Base-by-base conservation (phyloP, 2,113 vertebrate species). In the Anthoscopus minutus region DNA sequence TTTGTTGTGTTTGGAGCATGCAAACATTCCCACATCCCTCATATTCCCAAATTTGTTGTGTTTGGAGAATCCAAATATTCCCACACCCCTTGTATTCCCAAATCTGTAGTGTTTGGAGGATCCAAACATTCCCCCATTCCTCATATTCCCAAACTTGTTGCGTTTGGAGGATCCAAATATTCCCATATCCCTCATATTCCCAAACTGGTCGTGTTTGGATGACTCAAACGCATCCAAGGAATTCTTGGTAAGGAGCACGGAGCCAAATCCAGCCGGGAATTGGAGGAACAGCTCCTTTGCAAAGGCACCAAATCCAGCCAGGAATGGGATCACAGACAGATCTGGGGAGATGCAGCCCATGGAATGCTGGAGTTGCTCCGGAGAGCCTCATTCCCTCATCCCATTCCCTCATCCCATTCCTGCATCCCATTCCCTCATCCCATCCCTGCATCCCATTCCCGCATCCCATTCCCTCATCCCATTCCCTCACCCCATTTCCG, bases 1-100 rank as follows among this genome's bases (percentile, higher is more conserved):
- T 0, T 1, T 0, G 3, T 0, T 1, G 0, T 1, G 0, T 37
- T 35, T 31, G 33, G 33, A 30, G 48, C 35, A 31, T 12, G 1
- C 14, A 11, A 30, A 17, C 13, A 11, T 50, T 45, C 40, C 62
- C 28, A 22, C 0, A 21, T 42, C 13, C 28, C 9, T 22, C 40
- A 5, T 2, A 31, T 44, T 65, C 62, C 61, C 61, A 33, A 64
- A 66, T 5, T 4, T 1, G 1, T 7, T 4, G 1, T 4, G 1
- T 51, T 53, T 33, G 15, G 38, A 19, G 69, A 16, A 33, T 19
- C 2, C 15, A 3, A 54, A 11, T 21, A 24, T 33, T n/a, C 51
- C 40, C 24, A 35, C 0, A 4, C 14, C 18, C 8, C 22, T 19
- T 23, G 13, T 20, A 67, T 28, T 67, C 45, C 45, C 33, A 25